phyloP scores from a whole-genome alignment of 2,888 invertebrate genomes.

The Protophormia terraenovae region DNA sequence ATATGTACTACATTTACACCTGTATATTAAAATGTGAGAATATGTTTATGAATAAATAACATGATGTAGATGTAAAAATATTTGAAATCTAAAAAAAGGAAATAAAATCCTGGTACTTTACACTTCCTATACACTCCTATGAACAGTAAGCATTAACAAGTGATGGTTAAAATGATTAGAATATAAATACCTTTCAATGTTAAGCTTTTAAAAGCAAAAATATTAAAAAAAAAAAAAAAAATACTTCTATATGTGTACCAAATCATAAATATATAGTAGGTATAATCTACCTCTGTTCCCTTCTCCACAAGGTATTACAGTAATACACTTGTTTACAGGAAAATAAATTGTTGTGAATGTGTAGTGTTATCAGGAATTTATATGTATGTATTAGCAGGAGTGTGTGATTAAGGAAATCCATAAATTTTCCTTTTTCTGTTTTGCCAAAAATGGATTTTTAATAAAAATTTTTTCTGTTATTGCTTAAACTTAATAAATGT shows the following conservation, averaged over 20 bases:
- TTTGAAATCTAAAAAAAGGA: background rate
- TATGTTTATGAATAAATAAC: background rate
- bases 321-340: background rate
- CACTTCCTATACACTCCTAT: background rate
- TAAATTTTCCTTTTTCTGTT: slow-evolving; percentile 3
- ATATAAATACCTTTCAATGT: slow-evolving; percentile 25
- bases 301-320: background rate
- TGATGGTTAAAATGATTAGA: slow-evolving; percentile 48
- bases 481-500: background rate
- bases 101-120: background rate
- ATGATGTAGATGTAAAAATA: background rate
- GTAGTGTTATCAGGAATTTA: background rate
- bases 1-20: no score
- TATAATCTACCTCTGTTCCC: background rate
- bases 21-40: background rate
- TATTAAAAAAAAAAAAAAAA: no score
- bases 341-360: background rate
- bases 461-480: background rate
- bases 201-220: background rate
- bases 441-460: slow-evolving; percentile 6
- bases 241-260: background rate
- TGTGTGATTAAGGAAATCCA: background rate
- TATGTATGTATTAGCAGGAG: background rate
- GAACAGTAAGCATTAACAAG: slow-evolving; percentile 49
- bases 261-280: background rate